Conservation (phyloP, 37 sponge, comb jelly and placozoan genomes). For the Geodia barretti region DNA sequence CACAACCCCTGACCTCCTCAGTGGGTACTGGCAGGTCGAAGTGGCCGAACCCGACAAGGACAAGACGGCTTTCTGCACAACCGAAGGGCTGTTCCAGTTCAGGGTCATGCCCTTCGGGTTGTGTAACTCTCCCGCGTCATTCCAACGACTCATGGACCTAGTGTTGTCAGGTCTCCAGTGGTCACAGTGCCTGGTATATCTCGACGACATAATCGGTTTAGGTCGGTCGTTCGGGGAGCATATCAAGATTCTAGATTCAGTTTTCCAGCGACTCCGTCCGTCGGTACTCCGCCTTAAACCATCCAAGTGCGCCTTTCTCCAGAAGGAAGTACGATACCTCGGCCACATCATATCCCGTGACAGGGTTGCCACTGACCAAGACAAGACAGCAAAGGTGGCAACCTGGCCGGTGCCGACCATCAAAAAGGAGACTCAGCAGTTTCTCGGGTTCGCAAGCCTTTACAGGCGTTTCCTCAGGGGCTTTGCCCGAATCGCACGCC, state of each 20-base stretch:
- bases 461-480: conserved; percentile 29
- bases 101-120: too few species aligned
- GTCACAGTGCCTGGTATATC: conserved; percentile 22
- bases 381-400: conserved; percentile 9
- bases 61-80: too few species aligned
- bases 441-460: conserved; percentile 29
- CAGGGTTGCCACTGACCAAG: conserved; percentile 17
- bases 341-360: conserved; percentile 31
- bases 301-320: conserved; percentile 12
- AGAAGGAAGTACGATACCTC: conserved; percentile 9
- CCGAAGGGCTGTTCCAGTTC: too few species aligned
- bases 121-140: conserved; percentile 19
- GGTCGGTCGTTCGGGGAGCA: conserved; percentile 30
- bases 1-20: too few species aligned
- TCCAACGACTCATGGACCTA: conserved; percentile 34
- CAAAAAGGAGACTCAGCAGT: conserved; percentile 32
- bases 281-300: conserved; percentile 12
- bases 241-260: neutral
- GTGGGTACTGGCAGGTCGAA: too few species aligned
- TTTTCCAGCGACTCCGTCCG: neutral
- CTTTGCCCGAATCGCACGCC: conserved; percentile 31
- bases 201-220: conserved; percentile 55
- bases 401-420: conserved; percentile 11
- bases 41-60: too few species aligned
- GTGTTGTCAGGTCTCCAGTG: conserved; percentile 5